Evolutionary conservation across 2,113 vertebrate species (phyloP).

Genomic region (Ranitomeya variabilis): DNA sequence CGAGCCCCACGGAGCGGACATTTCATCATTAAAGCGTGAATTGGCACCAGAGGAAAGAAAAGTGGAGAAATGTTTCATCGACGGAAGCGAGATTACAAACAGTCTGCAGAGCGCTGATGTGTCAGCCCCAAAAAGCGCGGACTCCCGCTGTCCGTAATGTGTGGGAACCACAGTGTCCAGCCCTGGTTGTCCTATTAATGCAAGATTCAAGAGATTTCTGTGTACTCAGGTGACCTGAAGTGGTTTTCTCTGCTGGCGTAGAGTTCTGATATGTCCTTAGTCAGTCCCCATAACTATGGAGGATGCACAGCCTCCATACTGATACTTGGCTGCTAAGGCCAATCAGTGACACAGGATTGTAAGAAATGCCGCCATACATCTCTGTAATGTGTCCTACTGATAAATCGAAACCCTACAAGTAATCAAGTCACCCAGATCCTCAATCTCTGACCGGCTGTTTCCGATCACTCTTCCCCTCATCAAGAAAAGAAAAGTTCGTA

Average conservation of each 20-base stretch:
- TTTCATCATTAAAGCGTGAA: not conserved
- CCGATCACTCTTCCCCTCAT: not conserved
- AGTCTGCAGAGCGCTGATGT: not conserved
- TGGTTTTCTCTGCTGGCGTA: too few species aligned
- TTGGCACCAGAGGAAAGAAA: not conserved
- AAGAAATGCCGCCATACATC: too few species aligned
- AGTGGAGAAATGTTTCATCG: constrained; percentile 28
- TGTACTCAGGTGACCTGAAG: too few species aligned
- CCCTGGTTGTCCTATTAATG: too few species aligned
- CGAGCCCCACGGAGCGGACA: not conserved
- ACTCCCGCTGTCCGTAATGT: too few species aligned
- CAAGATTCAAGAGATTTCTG: too few species aligned
- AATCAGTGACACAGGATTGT: too few species aligned
- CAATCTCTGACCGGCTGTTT: not conserved
- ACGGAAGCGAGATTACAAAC: constrained; percentile 30
- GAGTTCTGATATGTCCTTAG: too few species aligned
- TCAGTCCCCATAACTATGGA: too few species aligned
- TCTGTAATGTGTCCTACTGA: not conserved
- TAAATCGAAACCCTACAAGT: not conserved
- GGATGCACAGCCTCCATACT: too few species aligned
- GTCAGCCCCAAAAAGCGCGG: not conserved
- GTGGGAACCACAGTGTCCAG: too few species aligned
- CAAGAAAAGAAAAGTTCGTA: constrained; percentile 8
- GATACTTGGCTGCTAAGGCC: too few species aligned
- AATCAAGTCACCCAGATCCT: not conserved